phyloP scores from a whole-genome alignment of 2,113 vertebrate species.

The Oceanites oceanicus region DNA sequence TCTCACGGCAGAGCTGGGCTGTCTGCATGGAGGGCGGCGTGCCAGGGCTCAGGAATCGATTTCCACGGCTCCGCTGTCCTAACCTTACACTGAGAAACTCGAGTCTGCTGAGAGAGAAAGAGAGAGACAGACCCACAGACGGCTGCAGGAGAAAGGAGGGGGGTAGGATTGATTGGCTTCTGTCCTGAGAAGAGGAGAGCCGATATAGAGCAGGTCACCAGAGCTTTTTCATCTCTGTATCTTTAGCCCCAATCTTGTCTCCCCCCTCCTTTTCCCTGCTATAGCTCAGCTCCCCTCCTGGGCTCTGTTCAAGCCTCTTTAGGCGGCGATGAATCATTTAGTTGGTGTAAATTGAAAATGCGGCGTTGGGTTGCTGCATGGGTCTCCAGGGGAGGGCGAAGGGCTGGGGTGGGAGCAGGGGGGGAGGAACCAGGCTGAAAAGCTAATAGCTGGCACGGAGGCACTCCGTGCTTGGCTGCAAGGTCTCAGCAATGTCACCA shows the following conservation, averaged over 20 bases:
- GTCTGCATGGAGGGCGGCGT: conserved; percentile 24
- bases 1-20: conserved; percentile 53
- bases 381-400: conserved; percentile 46
- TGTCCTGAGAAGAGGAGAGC: not conserved
- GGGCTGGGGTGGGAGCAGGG: not conserved
- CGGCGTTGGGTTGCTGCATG: conserved; percentile 67
- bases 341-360: conserved; percentile 82
- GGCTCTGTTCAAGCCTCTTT: conserved; percentile 41
- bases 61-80: conserved; percentile 76
- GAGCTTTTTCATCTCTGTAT: conserved; percentile 21
- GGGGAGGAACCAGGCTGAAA: not conserved
- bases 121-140: conserved; percentile 60
- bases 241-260: not conserved
- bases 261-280: not conserved
- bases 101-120: conserved; percentile 60
- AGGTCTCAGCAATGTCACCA: conserved; percentile 23
- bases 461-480: conserved; percentile 33
- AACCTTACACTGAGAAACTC: conserved; percentile 75
- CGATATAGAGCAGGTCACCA: not conserved
- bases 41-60: conserved; percentile 76
- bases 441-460: conserved; percentile 62
- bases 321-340: conserved; percentile 75
- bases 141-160: not conserved
- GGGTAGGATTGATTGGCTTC: conserved; percentile 7
- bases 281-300: conserved; percentile 33